Percentiles rank a stretch among this genome's conserved stretches.
Conservation (phyloP, 1,140 invertebrate species). For the Drosophila aff. region DNA sequence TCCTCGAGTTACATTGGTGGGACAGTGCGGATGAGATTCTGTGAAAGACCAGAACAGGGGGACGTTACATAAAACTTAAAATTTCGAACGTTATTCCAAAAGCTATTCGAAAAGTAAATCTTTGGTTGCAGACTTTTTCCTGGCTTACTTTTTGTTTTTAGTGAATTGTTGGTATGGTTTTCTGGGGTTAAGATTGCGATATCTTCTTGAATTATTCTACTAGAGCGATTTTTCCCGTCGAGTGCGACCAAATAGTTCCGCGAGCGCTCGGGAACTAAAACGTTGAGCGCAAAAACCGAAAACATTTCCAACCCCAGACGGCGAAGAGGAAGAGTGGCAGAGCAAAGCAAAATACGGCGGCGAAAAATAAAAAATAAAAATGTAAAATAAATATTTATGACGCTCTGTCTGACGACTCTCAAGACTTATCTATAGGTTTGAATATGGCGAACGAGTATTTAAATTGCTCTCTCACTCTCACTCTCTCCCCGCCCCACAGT, state of each 20-base stretch:
- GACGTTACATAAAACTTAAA: slow-evolving; percentile 33
- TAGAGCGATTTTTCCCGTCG: slow-evolving; percentile 22
- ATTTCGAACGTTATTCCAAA: slow-evolving; percentile 3
- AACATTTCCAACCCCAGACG: slow-evolving; percentile 56
- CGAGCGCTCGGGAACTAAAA: slow-evolving; percentile 65
- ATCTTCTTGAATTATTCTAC: slow-evolving; percentile 11
- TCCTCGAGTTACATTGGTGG: slow-evolving; percentile 52
- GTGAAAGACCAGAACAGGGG: slow-evolving; percentile 1
- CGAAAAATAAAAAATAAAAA: slow-evolving; percentile 35
- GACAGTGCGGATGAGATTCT: slow-evolving; percentile 28
- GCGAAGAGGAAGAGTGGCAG: slow-evolving; percentile 31
- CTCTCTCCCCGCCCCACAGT: slow-evolving; percentile 4
- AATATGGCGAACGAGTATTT: slow-evolving; percentile 52
- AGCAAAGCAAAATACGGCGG: slow-evolving; percentile 57
- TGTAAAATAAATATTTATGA: slow-evolving; percentile 78
- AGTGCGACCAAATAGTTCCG: slow-evolving; percentile 69
- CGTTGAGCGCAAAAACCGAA: slow-evolving; percentile 65
- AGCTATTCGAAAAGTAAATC: not conserved
- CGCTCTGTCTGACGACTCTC: slow-evolving; percentile 65
- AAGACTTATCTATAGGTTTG: slow-evolving; percentile 65
- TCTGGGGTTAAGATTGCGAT: slow-evolving; percentile 5
- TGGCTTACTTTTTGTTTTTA: slow-evolving; percentile 56
- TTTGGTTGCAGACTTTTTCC: not conserved
- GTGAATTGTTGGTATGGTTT: slow-evolving; percentile 1
- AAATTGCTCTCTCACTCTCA: slow-evolving; percentile 44